Conservation (phyloP, 2,888 invertebrate species). For the Limenitis camilla region DNA sequence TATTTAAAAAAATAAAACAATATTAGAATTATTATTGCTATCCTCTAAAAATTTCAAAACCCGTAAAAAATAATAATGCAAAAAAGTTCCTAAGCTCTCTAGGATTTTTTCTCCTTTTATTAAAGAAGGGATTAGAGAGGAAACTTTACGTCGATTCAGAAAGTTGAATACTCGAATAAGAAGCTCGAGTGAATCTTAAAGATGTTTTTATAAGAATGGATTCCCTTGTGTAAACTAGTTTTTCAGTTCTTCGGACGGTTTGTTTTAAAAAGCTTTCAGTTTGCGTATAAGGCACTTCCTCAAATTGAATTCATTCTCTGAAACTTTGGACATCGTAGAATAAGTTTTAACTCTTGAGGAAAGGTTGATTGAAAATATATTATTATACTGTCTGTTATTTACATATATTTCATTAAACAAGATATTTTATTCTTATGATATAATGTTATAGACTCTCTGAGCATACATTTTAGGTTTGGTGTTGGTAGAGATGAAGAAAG, state of each 20-base stretch:
- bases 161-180: slow-evolving; percentile 1
- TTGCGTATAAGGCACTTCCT: slow-evolving; percentile 31
- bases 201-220: slow-evolving; percentile 23
- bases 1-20: too few species aligned
- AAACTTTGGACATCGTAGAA: slow-evolving; percentile 25
- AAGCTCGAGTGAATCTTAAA: slow-evolving; percentile 14
- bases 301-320: slow-evolving; percentile 43
- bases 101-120: not conserved
- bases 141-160: not conserved
- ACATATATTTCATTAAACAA: too few species aligned
- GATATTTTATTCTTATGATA: too few species aligned
- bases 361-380: too few species aligned
- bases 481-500: too few species aligned
- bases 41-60: too few species aligned
- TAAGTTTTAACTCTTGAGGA: not conserved
- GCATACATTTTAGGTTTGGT: too few species aligned
- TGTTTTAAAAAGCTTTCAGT: slow-evolving; percentile 31
- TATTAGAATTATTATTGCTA: too few species aligned
- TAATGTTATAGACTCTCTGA: too few species aligned
- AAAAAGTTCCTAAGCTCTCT: not conserved
- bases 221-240: slow-evolving; percentile 34
- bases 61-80: not conserved
- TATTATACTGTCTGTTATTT: too few species aligned
- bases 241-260: slow-evolving; percentile 27
- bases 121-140: not conserved